These are phyloP conservation scores for Amphiprion percula DNA, from an alignment of 2,113 vertebrate genomes.

Conservation along the genomic window DNA sequence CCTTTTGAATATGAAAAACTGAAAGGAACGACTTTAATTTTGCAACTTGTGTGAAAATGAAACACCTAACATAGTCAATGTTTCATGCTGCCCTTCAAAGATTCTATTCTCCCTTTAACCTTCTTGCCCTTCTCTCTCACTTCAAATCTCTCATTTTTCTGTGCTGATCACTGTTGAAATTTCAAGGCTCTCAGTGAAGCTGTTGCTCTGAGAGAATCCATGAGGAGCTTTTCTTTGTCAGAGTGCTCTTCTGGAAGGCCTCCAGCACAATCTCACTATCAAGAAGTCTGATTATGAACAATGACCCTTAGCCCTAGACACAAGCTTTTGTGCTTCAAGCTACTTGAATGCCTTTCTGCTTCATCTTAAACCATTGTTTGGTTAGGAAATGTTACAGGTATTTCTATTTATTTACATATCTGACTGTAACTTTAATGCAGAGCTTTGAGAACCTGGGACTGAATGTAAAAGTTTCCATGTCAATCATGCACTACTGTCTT, in stretches of 20 bases:
- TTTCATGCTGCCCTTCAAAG: not conserved
- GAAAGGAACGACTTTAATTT: not conserved
- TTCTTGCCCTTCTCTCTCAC: constrained; percentile 24
- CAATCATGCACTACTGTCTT: too few species aligned
- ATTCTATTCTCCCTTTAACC: constrained; percentile 16
- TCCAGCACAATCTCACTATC: constrained; percentile 53
- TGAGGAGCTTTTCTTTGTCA: constrained; percentile 50
- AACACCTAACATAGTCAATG: not conserved
- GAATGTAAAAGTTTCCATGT: too few species aligned
- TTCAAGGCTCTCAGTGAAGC: constrained; percentile 25
- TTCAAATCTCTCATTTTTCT: constrained; percentile 47
- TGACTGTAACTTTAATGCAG: not conserved
- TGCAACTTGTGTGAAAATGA: not conserved
- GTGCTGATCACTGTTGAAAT: constrained; percentile 33
- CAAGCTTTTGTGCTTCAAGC: not conserved
- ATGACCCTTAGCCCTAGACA: constrained; percentile 9
- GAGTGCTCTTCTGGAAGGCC: constrained; percentile 55
- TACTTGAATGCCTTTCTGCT: not conserved
- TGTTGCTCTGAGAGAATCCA: constrained; percentile 54
- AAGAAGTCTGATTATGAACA: constrained; percentile 37
- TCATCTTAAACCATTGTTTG: not conserved
- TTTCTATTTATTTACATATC: not conserved
- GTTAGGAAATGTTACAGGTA: not conserved
- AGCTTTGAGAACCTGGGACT: not conserved
- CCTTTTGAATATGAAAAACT: not conserved